phyloP scores from a whole-genome alignment of 2,113 vertebrate species.

The Noturus placidus region DNA sequence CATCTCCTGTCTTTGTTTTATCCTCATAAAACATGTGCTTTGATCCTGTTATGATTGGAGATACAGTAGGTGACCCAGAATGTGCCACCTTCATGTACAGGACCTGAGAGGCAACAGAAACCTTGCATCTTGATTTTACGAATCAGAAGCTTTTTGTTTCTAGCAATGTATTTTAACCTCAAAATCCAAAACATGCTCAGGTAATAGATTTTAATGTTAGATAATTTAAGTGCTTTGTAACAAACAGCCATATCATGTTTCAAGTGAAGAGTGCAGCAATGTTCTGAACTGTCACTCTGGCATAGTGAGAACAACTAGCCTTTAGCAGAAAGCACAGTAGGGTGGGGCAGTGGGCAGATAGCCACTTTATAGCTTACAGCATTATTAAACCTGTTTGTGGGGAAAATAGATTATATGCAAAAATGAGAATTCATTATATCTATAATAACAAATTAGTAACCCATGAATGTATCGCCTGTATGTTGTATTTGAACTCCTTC shows the following conservation, averaged over 20 bases:
- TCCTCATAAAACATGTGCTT: neutral
- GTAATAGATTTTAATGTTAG: neutral
- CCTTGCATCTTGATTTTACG: neutral
- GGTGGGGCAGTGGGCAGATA: conserved; percentile 49
- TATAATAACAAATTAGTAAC: neutral
- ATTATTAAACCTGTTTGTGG: neutral
- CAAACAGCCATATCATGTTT: conserved; percentile 14
- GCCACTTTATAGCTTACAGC: conserved; percentile 2
- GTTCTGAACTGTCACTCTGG: conserved; percentile 24
- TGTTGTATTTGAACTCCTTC: neutral
- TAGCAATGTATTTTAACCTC: neutral
- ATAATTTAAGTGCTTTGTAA: neutral
- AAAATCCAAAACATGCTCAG: neutral
- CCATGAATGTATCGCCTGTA: neutral
- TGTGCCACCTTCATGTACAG: neutral
- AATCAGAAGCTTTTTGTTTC: neutral
- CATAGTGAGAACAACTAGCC: conserved; percentile 38
- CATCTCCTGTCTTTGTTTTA: conserved; percentile 21
- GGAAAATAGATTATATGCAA: neutral
- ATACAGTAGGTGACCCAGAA: conserved; percentile 8
- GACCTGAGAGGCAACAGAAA: neutral
- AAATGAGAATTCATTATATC: neutral
- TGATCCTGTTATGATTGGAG: neutral
- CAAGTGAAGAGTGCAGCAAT: conserved; percentile 5
- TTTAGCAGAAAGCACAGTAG: conserved; percentile 42